A percentile compares a stretch with the other conserved stretches of the same genome.
phyloP scores from a whole-genome alignment of 37 sponge, comb jelly and placozoan species.

The Mnemiopsis leidyi region DNA sequence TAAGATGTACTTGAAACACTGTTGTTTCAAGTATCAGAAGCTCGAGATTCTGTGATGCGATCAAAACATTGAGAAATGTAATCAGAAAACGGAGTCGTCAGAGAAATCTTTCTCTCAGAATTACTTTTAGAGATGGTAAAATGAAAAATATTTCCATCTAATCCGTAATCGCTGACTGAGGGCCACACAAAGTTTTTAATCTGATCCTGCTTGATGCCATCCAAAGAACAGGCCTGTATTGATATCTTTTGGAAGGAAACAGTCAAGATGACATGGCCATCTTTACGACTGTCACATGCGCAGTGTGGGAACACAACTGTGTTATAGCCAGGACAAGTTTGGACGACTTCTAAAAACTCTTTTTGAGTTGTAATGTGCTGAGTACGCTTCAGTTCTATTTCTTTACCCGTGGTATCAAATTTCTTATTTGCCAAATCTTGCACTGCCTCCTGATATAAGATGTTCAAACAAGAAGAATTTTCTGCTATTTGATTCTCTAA shows the following conservation, averaged over 20 bases:
- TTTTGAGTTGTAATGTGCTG: constrained; percentile 29
- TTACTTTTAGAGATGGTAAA: constrained; percentile 44
- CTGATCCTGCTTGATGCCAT: constrained; percentile 76
- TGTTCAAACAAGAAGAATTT: not conserved
- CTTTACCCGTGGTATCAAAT: constrained; percentile 33
- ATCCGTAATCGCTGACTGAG: not conserved
- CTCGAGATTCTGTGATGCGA: not conserved
- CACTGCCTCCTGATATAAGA: constrained; percentile 24
- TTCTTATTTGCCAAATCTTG: not conserved
- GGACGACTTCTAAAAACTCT: constrained; percentile 78
- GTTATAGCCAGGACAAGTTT: constrained; percentile 73
- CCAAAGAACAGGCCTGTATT: constrained; percentile 77
- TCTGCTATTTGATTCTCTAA: constrained; percentile 15
- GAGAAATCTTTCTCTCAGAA: not conserved
- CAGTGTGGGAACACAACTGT: constrained; percentile 90
- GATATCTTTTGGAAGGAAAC: constrained; percentile 68
- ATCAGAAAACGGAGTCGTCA: not conserved
- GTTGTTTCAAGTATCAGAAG: too few relatives aligned
- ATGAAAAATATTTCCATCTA: constrained; percentile 20
- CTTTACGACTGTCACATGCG: constrained; percentile 84
- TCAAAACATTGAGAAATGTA: constrained; percentile 60
- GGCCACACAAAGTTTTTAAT: constrained; percentile 23
- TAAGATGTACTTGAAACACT: too few relatives aligned
- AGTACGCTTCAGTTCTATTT: constrained; percentile 38
- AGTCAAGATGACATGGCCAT: constrained; percentile 82